Base-by-base conservation (phyloP, 2,888 invertebrate species). In the Cheilosia pagana region DNA sequence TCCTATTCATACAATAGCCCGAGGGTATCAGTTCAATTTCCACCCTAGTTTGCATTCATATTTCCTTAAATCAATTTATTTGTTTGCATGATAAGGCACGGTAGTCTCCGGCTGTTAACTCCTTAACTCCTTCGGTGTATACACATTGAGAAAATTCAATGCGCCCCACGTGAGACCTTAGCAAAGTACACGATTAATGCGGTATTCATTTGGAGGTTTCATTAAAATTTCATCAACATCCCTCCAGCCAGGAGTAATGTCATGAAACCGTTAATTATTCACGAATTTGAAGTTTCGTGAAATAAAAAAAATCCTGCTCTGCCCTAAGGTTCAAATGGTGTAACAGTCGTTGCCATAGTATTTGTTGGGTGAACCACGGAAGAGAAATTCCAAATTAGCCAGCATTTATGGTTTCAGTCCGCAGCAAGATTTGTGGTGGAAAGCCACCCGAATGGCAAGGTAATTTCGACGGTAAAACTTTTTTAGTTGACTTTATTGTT, bases 181-280 rank as follows among this genome's bases (percentile, higher is more conserved):
- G 35, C 43, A 19, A 19, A 28, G 28, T 1, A 8, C 28, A 7
- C 28, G 2, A 28, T 39, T 48, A 12, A 31, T 68, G 28, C 12
- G 6, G 70, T n/a, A 28, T 43, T 48, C 53, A 77, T 78, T 59
- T 50, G 71, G 45, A 71, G 71, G 53, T 71, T 71, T 59, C 41
- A 71, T 77, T 70, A 48, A 63, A 57, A 50, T 45, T 31, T 55
- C 28, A 31, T 31, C 19, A 23, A 12, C 12, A 2, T 25, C 28
- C 41, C 14, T 41, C 1, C 6, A 5, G 10, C 31, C 23, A 14
- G 3, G 41, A 31, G 8, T 31, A 31, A 31, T 31, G 41, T 14
- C 23, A 12, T 31, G 10, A 23, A 7, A 50, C 3, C 5, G 3
- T 62, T 16, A 48, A 77, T 68, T 39, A 55, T 76, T 76, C n/a